Percentiles rank a stretch among this genome's conserved stretches.
Evolutionary conservation across 2,797 vertebrate species (phyloP).

Genomic region (Oceanodroma leucorhoa): DNA sequence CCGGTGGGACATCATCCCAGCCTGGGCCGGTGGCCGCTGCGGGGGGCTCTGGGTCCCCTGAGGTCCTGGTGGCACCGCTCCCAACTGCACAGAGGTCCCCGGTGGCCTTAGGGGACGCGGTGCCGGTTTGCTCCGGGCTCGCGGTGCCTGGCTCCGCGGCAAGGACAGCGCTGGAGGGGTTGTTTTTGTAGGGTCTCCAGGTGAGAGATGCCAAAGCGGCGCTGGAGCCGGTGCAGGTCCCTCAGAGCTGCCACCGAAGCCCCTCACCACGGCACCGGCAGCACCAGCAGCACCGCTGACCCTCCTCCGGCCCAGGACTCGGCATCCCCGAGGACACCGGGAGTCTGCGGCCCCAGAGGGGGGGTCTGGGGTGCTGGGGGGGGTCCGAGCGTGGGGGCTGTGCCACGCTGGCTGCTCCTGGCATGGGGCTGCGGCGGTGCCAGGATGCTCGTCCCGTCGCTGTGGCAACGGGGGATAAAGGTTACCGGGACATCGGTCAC

Average conservation of each 20-base stretch:
- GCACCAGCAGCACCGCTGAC: background rate
- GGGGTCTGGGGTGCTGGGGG: no score
- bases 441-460: background rate
- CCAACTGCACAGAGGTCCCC: background rate
- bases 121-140: background rate
- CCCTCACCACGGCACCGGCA: accelerated
- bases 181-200: background rate
- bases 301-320: accelerated
- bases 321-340: background rate
- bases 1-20: background rate
- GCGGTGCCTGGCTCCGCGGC: accelerated
- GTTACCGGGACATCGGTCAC: background rate
- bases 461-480: background rate
- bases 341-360: no score
- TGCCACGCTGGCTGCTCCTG: background rate
- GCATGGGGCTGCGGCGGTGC: background rate
- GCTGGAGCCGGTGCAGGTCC: background rate
- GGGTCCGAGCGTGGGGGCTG: background rate
- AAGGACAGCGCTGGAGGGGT: accelerated
- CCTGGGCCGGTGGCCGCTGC: background rate
- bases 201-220: background rate
- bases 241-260: background rate
- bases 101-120: background rate
- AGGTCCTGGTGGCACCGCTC: background rate
- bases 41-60: background rate